Evolutionary conservation across 2,113 vertebrate genomes (phyloP), one percentile per base, ranked within the genome.

Genomic region (Hydropotes inermis): DNA sequence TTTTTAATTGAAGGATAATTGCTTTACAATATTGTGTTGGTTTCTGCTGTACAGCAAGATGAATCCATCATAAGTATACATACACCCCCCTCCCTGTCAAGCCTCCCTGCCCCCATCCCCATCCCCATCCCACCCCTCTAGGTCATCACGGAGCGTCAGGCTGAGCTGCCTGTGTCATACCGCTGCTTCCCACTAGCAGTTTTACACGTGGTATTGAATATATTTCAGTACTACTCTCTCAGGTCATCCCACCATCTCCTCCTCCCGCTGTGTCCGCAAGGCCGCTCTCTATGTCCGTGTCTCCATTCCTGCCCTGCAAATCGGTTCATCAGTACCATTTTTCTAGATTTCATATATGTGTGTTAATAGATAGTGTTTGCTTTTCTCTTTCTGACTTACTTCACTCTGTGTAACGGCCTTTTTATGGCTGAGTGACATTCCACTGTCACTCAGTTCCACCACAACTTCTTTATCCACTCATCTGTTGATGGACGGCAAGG

Each of bases 191-290:
- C 5, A 6, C 67, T 2, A 36, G 67, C 19, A 23, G 67, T 12
- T 70, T 3, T 43, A 25, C 21, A 43, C 23, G 36, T 39, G 6
- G 70, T 14, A 1, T 6, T 43, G 23, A 43, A 0, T 14, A 14
- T 27, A 27, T 7, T 43, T 4, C 70, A 76, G 36, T 27, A 23
- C 70, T 3, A 0, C 23, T 14, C 2, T 14, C 23, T 43, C 36
- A 27, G 7, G 14, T 76, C 23, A 27, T 14, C 6, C 6, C 21
- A 5, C 5, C 5, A 2, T 7, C 70, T 58, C 25, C 70, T 43
- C 1, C 70, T 27, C 36, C 70, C 11, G 23, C 70, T 27, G 36
- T 43, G 70, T 25, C 11, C 70, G 43, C 70, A 12, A 14, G 36
- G 23, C 70, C 3, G 1, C 7, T 76, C 70, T 43, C 70, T 74